A percentile compares a stretch with the other conserved stretches of the same genome.
Evolutionary conservation across 2,888 invertebrate genomes (phyloP).

Genomic region (Cryptus viduatorius): DNA sequence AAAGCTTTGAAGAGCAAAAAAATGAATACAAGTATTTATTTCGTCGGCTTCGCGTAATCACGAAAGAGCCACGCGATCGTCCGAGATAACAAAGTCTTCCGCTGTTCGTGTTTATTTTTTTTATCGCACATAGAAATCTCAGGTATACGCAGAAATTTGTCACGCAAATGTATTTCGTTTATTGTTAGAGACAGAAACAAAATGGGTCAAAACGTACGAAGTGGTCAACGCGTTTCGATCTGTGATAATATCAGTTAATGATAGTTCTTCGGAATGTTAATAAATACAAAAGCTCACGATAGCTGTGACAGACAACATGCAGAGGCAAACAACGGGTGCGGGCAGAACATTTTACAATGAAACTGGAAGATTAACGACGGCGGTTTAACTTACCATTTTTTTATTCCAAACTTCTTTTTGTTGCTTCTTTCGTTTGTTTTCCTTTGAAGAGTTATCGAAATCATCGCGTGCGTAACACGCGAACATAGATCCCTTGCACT

Average conservation of each 20-base stretch:
- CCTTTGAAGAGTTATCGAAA: neutral
- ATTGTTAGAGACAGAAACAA: neutral
- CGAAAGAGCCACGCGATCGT: no score
- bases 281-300: neutral
- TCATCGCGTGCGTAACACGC: neutral
- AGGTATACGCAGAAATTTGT: neutral
- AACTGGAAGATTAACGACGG: neutral
- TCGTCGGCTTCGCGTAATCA: no score
- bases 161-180: neutral
- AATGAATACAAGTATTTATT: no score
- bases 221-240: neutral
- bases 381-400: neutral
- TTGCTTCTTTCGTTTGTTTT: neutral
- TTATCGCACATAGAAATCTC: neutral
- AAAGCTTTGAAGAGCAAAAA: no score
- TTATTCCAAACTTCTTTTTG: neutral
- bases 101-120: neutral
- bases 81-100: no score
- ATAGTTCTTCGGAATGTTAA: neutral
- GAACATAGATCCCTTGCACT: no score
- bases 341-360: neutral
- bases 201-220: neutral
- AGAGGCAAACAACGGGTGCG: neutral
- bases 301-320: neutral
- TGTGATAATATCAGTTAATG: neutral